Evolutionary conservation across 1,140 invertebrate genomes (phyloP).

Genomic region (Meloidogyne chitwoodi): DNA sequence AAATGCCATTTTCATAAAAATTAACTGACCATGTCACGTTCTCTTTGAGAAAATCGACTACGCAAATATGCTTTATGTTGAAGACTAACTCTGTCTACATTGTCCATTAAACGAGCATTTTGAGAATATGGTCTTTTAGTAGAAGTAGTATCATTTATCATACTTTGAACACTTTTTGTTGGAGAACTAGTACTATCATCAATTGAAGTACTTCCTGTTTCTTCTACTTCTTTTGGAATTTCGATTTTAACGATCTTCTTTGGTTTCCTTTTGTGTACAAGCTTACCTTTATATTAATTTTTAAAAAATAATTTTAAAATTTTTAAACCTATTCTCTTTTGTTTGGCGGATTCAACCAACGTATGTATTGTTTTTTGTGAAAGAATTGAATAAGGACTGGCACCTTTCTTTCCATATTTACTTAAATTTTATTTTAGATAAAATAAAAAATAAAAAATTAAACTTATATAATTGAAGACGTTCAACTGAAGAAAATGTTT

Average conservation of each 20-base stretch:
- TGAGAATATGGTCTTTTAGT: not conserved
- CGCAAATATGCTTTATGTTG: constrained; percentile 38
- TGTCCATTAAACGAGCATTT: constrained; percentile 42
- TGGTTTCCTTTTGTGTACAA: not conserved
- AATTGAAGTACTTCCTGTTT: not conserved
- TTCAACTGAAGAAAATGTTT: constrained; percentile 8
- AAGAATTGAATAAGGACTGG: constrained; percentile 6
- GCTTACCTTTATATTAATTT: not conserved
- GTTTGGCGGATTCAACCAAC: constrained; percentile 9
- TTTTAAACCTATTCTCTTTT: not conserved
- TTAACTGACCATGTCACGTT: constrained; percentile 49
- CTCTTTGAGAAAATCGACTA: constrained; percentile 42
- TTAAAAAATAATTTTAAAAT: not conserved
- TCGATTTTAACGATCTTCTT: not conserved
- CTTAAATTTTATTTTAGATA: not conserved
- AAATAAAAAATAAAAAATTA: not conserved
- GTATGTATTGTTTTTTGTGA: constrained; percentile 7
- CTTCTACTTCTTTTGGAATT: not conserved
- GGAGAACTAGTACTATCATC: not conserved
- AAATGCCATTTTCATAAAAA: too few species aligned
- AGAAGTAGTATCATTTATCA: not conserved
- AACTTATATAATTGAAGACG: not conserved
- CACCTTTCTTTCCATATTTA: constrained; percentile 16
- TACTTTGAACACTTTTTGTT: not conserved
- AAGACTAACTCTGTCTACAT: constrained; percentile 38